Conservation (phyloP, 1,140 invertebrate species). For the Argopecten irradians region DNA sequence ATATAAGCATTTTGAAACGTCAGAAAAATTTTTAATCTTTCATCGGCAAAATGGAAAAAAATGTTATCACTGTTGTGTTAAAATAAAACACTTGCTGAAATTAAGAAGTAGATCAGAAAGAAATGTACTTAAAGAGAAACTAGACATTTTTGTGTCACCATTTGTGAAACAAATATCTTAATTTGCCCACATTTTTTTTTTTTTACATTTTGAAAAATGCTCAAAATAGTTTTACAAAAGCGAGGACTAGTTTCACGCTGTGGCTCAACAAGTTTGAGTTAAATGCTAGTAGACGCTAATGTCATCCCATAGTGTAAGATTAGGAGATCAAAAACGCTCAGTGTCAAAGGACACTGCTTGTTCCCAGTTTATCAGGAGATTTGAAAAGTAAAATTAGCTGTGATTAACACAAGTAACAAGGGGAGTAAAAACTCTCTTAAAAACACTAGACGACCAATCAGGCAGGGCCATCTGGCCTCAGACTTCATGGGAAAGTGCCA, state of each 20-base stretch:
- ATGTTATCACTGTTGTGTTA: background rate
- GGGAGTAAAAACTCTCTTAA: background rate
- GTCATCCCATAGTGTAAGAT: slow-evolving; percentile 5
- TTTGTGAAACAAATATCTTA: background rate
- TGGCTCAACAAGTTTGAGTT: background rate
- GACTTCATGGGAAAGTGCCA: slow-evolving; percentile 13
- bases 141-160: background rate
- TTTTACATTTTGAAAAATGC: background rate
- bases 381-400: slow-evolving; percentile 23
- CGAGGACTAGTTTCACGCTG: background rate
- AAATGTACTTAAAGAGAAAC: too few species aligned
- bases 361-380: slow-evolving; percentile 19
- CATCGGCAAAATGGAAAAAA: background rate
- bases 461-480: background rate
- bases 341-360: slow-evolving; percentile 7
- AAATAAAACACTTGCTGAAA: background rate
- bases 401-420: slow-evolving; percentile 22
- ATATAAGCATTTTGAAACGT: background rate
- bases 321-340: slow-evolving; percentile 5
- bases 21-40: background rate
- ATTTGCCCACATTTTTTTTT: background rate
- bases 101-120: too few species aligned
- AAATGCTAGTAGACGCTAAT: background rate
- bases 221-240: background rate
- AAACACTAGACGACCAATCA: slow-evolving; percentile 15